Evolutionary conservation across 2,797 vertebrate genomes (phyloP).

Genomic region (Anguilla anguilla): DNA sequence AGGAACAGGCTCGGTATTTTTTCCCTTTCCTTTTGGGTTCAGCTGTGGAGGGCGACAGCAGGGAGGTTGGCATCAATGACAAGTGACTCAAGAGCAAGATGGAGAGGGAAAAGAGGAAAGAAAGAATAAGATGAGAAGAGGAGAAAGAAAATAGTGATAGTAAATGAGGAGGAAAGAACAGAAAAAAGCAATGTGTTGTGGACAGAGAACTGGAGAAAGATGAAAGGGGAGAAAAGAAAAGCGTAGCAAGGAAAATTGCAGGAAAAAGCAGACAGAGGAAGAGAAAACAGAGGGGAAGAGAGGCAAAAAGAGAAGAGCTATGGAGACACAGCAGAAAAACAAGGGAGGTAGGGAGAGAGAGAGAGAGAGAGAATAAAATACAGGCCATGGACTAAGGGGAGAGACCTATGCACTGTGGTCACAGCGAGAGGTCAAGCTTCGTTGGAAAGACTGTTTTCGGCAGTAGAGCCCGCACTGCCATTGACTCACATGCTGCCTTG

Average conservation of each 20-base stretch:
- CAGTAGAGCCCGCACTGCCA: conserved; percentile 52
- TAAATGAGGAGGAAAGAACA: background rate
- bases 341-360: background rate
- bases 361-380: background rate
- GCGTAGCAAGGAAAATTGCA: background rate
- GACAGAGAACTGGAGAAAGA: background rate
- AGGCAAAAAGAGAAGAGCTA: background rate
- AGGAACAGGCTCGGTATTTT: conserved; percentile 55
- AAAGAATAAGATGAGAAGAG: background rate
- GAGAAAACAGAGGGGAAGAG: conserved; percentile 37
- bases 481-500: conserved; percentile 58
- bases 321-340: background rate
- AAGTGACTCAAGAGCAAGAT: conserved; percentile 40
- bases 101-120: conserved; percentile 34
- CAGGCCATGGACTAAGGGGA: conserved; percentile 35
- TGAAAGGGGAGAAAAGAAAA: background rate
- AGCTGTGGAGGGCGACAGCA: conserved; percentile 46
- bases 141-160: background rate
- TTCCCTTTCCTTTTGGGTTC: conserved; percentile 48
- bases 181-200: background rate
- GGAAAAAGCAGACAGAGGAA: background rate
- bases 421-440: conserved; percentile 55
- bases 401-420: conserved; percentile 50
- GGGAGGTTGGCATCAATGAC: conserved; percentile 56
- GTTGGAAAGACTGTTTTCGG: conserved; percentile 31